Evolutionary conservation across 2,797 vertebrate genomes (phyloP).

Genomic region (Microctenopoma steveboyesi): DNA sequence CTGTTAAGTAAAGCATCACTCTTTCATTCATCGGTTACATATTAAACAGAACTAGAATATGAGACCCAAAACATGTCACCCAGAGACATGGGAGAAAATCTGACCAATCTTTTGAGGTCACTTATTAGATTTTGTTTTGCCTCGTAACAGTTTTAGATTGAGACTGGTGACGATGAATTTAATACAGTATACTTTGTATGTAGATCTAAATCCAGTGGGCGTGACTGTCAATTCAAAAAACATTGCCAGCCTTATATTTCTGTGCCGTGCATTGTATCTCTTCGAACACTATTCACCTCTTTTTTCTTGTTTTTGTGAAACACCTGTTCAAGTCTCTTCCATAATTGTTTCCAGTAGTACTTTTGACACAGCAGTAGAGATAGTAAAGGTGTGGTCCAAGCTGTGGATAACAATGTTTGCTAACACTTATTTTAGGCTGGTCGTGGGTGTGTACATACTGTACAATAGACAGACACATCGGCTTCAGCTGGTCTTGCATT

Average conservation of each 20-base stretch:
- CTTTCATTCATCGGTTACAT: not conserved
- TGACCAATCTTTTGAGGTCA: too few relatives aligned
- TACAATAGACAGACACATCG: constrained; percentile 69
- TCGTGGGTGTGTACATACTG: too few relatives aligned
- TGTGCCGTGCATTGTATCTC: not conserved
- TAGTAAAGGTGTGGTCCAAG: constrained; percentile 3
- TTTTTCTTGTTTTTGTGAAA: not conserved
- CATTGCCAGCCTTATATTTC: not conserved
- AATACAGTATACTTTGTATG: not conserved
- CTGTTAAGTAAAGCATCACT: too few relatives aligned
- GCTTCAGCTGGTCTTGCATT: constrained; percentile 58
- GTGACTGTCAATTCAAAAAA: not conserved
- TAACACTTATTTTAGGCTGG: too few relatives aligned
- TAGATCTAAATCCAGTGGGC: too few relatives aligned
- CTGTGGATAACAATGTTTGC: too few relatives aligned
- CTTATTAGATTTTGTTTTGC: not conserved
- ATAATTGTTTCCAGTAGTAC: constrained; percentile 18
- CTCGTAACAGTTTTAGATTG: not conserved
- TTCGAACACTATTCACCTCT: not conserved
- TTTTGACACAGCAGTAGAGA: constrained; percentile 35
- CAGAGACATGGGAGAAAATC: too few relatives aligned
- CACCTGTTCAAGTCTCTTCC: constrained; percentile 10
- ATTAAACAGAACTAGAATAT: not conserved
- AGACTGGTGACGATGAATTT: not conserved
- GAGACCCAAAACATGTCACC: not conserved